Conservation (phyloP, 2,797 vertebrate species). For the Microchirus variegatus region DNA sequence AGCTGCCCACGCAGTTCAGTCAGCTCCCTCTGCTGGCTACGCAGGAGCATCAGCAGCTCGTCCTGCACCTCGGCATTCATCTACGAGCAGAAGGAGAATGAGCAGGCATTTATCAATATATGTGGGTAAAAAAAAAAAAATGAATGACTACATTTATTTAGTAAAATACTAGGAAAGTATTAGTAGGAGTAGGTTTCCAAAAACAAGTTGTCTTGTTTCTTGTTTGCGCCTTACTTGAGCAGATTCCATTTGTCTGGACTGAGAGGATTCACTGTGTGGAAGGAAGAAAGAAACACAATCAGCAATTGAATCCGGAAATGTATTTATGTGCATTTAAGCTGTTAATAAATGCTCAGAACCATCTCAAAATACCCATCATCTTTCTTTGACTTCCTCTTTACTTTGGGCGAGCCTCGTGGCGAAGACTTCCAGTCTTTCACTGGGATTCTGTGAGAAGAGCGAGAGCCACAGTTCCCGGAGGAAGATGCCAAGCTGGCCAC, state of each 20-base stretch:
- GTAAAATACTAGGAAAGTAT: neutral
- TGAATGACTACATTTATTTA: neutral
- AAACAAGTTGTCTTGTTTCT: neutral
- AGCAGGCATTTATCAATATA: neutral
- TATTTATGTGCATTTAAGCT: neutral
- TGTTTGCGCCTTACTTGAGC: constrained; percentile 85
- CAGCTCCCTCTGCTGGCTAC: constrained; percentile 92
- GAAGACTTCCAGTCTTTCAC: constrained; percentile 96
- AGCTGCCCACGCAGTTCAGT: constrained; percentile 88
- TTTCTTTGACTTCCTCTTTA: constrained; percentile 91
- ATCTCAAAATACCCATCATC: constrained; percentile 86
- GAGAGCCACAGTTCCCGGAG: constrained; percentile 87
- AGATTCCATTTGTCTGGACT: constrained; percentile 84
- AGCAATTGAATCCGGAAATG: neutral
- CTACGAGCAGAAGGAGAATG: constrained; percentile 43
- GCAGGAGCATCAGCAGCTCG: constrained; percentile 89
- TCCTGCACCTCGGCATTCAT: constrained; percentile 86
- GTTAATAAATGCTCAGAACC: too few species aligned
- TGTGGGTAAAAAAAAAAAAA: too few species aligned
- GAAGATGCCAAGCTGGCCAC: constrained; percentile 91
- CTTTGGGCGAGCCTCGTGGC: constrained; percentile 90
- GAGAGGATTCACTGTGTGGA: constrained; percentile 83
- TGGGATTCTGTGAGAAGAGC: constrained; percentile 87
- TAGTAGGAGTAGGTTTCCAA: neutral
- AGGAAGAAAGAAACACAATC: constrained; percentile 3